Conservation (phyloP, 2,888 invertebrate genomes). For the Clistopyga incitator region DNA sequence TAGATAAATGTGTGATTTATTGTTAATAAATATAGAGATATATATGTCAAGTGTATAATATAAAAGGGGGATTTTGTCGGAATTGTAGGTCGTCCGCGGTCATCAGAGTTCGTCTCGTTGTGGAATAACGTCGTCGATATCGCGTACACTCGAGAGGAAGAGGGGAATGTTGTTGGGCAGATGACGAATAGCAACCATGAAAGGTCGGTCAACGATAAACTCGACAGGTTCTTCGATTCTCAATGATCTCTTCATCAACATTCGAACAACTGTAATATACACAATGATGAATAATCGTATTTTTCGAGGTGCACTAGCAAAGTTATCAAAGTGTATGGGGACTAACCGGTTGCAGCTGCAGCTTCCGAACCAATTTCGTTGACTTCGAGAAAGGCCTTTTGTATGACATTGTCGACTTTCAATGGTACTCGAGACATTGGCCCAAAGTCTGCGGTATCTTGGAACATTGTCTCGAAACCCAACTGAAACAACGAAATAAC, state of each 20-base stretch:
- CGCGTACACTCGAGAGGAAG: constrained; percentile 78
- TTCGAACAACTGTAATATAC: constrained; percentile 73
- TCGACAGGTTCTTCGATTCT: constrained; percentile 68
- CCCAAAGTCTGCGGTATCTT: constrained; percentile 82
- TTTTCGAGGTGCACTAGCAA: background rate
- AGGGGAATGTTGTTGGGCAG: constrained; percentile 76
- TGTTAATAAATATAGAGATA: constrained; percentile 17
- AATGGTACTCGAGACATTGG: constrained; percentile 81
- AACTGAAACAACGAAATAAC: constrained; percentile 79
- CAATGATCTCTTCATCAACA: constrained; percentile 74
- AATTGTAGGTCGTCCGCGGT: background rate
- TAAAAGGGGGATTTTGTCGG: background rate
- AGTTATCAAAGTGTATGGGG: constrained; percentile 28
- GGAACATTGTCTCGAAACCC: constrained; percentile 83
- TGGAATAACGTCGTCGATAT: constrained; percentile 68
- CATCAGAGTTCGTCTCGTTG: constrained; percentile 79
- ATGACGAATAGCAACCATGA: constrained; percentile 80
- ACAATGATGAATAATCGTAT: background rate
- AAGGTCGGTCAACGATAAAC: constrained; percentile 83
- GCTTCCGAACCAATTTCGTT: constrained; percentile 87
- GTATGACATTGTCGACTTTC: constrained; percentile 84
- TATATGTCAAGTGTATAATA: constrained; percentile 13
- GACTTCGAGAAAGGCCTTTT: constrained; percentile 86
- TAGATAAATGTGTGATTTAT: constrained; percentile 33
- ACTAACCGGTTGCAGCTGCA: constrained; percentile 85